phyloP scores from a whole-genome alignment of 1,140 invertebrate species.

The Asbolus verrucosus region DNA sequence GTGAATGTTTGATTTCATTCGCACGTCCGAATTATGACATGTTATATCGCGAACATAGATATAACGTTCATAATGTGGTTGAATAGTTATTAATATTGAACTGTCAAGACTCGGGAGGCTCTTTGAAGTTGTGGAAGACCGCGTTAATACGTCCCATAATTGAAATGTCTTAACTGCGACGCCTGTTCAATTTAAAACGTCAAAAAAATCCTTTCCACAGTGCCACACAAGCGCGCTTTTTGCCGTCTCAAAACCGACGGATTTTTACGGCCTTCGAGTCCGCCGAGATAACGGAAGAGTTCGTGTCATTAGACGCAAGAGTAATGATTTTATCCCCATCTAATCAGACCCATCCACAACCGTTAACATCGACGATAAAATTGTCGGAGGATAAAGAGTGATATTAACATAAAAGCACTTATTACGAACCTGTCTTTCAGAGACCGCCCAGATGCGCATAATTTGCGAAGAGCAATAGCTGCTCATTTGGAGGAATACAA shows the following conservation, averaged over 20 bases:
- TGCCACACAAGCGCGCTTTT: background rate
- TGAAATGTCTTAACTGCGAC: conserved; percentile 18
- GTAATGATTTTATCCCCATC: conserved; percentile 12
- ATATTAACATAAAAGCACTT: conserved; percentile 26
- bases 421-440: conserved; percentile 31
- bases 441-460: conserved; percentile 25
- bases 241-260: too few relatives aligned
- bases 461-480: conserved; percentile 6
- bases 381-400: conserved; percentile 14
- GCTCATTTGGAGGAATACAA: background rate
- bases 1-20: background rate
- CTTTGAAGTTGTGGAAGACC: conserved; percentile 28
- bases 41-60: background rate
- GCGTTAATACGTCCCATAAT: conserved; percentile 12
- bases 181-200: conserved; percentile 28
- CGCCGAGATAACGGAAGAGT: too few relatives aligned
- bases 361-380: conserved; percentile 22
- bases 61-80: background rate
- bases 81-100: conserved; percentile 18
- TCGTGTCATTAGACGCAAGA: background rate
- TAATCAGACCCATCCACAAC: conserved; percentile 7
- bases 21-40: background rate
- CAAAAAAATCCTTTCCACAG: conserved; percentile 6
- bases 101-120: conserved; percentile 10
- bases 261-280: too few relatives aligned